These are phyloP conservation scores for Andrena cerasifolii DNA, from an alignment of 1,140 invertebrate species.

Conservation along the genomic window DNA sequence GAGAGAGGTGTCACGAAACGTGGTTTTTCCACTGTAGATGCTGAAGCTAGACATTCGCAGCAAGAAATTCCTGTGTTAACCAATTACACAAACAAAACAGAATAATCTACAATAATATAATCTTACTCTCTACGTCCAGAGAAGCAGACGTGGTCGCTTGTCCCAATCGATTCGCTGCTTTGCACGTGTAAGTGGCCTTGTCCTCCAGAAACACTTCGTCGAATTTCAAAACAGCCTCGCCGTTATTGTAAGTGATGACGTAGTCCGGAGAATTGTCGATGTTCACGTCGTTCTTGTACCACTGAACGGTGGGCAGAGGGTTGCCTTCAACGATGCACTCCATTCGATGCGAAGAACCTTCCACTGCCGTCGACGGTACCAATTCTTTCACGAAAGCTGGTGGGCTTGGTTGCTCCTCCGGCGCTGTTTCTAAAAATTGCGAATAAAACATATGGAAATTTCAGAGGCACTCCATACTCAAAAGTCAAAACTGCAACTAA, in stretches of 20 bases:
- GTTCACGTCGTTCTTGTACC: constrained; percentile 89
- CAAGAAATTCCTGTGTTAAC: not conserved
- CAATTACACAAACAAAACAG: not conserved
- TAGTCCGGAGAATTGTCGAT: constrained; percentile 90
- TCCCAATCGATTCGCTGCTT: constrained; percentile 88
- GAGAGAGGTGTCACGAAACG: constrained; percentile 83
- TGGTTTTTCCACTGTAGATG: constrained; percentile 81
- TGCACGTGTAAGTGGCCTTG: constrained; percentile 86
- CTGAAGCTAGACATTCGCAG: constrained; percentile 77
- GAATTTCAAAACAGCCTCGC: constrained; percentile 85
- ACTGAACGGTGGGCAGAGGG: constrained; percentile 90
- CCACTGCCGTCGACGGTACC: constrained; percentile 84
- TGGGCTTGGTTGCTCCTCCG: constrained; percentile 85
- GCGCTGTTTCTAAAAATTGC: constrained; percentile 84
- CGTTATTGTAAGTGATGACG: constrained; percentile 86
- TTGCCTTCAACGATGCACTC: constrained; percentile 89
- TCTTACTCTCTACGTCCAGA: constrained; percentile 81
- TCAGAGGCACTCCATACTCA: not conserved
- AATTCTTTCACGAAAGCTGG: constrained; percentile 87
- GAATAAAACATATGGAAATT: not conserved
- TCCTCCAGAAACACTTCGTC: constrained; percentile 84
- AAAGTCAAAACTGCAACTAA: not conserved
- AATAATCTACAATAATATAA: not conserved
- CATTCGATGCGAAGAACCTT: constrained; percentile 87
- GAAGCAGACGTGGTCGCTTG: constrained; percentile 84